Base-by-base conservation (phyloP, 2,888 invertebrate genomes). In the Drosophila picticornis region DNA sequence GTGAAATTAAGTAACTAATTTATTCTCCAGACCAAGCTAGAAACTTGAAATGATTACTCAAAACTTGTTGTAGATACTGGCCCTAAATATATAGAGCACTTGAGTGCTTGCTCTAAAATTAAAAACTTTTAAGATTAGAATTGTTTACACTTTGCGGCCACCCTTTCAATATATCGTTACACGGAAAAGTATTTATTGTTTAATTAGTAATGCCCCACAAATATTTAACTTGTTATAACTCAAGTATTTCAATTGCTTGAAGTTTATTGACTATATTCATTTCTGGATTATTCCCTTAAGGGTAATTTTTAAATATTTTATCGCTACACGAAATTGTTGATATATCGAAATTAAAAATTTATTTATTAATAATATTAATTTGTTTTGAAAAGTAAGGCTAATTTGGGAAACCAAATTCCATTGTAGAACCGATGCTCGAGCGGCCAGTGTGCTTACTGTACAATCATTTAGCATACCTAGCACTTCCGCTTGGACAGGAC, bases 1-100 rank as follows among this genome's bases (percentile, higher is more conserved):
- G 25, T 50, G 62, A 73, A 68, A 65, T 78, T 68, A 65, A 65
- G 56, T 62, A 78, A 77, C 73, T 65, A 72, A 77, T 72, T 77
- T 67, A 71, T 68, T 43, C 50, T 43, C 43, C 11, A 57, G 38
- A 59, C 58, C 79, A 51, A 66, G 46, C 43, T 48, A 29, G 48
- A 48, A 58, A 57, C 62, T 72, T 40, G 13, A 56, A 64, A 66
- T 59, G 46, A 36, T 46, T 36, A 36, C 38, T 27, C 31, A 48
- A n/a, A 34, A 32, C 19, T 6, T 3, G 25, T 56, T 48, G 38
- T 32, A 27, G 22, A 57, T 16, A 40, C 16, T 22, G 29, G 6
- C n/a, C 27, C 38, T n/a, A 27, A 10, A 53, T 34, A 55, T n/a
- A 52, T 22, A 19, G 9, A 36, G 5, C n/a, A 29, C 46, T 25